Percentiles rank a stretch among this genome's conserved stretches.
Evolutionary conservation across 2,113 vertebrate genomes (phyloP).

Genomic region (Ophthalmolycus amberensis): DNA sequence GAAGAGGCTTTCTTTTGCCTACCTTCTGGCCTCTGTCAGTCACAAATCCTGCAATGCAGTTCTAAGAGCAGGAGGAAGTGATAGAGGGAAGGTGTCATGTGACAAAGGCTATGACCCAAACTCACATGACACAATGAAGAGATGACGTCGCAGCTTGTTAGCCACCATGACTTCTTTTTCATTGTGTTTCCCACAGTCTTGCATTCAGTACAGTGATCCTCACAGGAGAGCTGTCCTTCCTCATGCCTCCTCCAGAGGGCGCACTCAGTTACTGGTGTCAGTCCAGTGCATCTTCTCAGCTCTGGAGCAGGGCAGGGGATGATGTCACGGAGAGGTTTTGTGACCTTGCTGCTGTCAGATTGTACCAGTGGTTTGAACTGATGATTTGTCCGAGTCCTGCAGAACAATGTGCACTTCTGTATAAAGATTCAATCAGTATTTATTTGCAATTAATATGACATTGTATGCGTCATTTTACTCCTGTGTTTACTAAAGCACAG

Average conservation of each 20-base stretch:
- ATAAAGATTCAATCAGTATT: not conserved
- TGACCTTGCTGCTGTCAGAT: not conserved
- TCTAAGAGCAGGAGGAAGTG: slow-evolving; percentile 13
- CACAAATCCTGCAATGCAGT: not conserved
- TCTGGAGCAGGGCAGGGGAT: not conserved
- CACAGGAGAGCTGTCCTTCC: not conserved
- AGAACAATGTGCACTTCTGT: not conserved
- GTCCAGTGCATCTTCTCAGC: not conserved
- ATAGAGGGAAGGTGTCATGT: slow-evolving; percentile 7
- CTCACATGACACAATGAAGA: slow-evolving; percentile 19
- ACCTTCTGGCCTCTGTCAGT: not conserved
- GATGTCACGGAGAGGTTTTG: not conserved
- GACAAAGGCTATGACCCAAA: slow-evolving; percentile 14
- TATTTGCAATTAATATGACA: not conserved
- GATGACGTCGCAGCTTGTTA: not conserved
- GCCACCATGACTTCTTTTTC: not conserved
- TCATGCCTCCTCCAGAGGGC: slow-evolving; percentile 32
- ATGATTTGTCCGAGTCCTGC: not conserved
- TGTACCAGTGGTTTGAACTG: not conserved
- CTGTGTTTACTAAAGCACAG: too few species aligned
- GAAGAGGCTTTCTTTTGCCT: not conserved
- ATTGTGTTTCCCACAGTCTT: not conserved
- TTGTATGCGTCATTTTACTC: too few species aligned
- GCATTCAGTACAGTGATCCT: not conserved
- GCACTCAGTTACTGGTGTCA: not conserved